phyloP scores from a whole-genome alignment of 2,797 vertebrate species.

The Aldrovandia affinis region DNA sequence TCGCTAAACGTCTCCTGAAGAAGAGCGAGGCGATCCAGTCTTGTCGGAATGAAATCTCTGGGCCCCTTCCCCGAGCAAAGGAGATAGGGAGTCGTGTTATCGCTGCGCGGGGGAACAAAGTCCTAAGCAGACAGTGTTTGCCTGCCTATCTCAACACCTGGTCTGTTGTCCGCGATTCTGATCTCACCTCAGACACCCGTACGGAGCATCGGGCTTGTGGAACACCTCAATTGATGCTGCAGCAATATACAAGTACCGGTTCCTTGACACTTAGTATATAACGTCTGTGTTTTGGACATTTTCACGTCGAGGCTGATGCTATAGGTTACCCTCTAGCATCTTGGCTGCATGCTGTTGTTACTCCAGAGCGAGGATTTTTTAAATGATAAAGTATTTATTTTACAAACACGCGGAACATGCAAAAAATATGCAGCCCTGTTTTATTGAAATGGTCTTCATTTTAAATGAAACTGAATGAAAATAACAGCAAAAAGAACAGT shows the following conservation, averaged over 20 bases:
- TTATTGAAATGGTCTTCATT: background rate
- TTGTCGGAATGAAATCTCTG: slow-evolving; percentile 25
- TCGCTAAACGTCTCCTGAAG: slow-evolving; percentile 5
- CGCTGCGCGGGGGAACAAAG: background rate
- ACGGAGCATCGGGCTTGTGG: background rate
- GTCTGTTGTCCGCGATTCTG: background rate
- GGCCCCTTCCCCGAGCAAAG: slow-evolving; percentile 19
- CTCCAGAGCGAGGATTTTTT: slow-evolving; percentile 7
- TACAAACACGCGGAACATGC: background rate
- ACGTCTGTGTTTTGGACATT: background rate
- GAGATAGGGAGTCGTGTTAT: slow-evolving; percentile 9
- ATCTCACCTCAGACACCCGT: background rate
- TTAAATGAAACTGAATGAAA: background rate
- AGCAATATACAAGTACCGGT: background rate
- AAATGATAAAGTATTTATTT: slow-evolving; percentile 19
- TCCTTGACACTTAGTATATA: background rate
- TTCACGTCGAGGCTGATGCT: background rate
- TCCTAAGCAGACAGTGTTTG: background rate
- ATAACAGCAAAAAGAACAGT: background rate
- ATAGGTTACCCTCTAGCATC: background rate
- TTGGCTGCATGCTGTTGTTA: background rate
- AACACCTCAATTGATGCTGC: no score
- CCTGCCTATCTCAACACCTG: background rate
- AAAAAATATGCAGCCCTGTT: background rate
- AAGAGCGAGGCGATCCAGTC: background rate